A percentile compares a stretch with the other conserved stretches of the same genome.
Evolutionary conservation across 2,888 invertebrate genomes (phyloP).

Genomic region (Ectemnius cavifrons): DNA sequence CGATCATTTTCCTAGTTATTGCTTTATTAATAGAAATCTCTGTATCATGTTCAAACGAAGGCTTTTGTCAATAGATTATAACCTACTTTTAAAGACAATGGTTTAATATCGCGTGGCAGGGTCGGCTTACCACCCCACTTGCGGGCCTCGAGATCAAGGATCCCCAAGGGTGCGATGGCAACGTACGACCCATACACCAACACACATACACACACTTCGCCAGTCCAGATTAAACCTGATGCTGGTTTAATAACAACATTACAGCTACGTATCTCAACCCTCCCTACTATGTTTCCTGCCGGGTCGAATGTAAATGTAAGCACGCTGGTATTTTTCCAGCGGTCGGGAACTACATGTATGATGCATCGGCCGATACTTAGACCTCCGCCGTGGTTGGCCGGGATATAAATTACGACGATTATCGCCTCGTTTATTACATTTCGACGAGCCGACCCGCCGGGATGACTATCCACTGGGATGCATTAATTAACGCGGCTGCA

Average conservation of each 20-base stretch:
- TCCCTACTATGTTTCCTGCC: background rate
- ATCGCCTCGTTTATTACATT: constrained; percentile 5
- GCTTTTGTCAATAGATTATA: too few relatives aligned
- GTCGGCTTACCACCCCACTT: background rate
- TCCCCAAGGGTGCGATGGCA: background rate
- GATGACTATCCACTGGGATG: background rate
- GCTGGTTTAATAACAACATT: background rate
- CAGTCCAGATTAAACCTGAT: constrained; percentile 3
- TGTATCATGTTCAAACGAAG: too few relatives aligned
- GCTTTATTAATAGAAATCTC: too few relatives aligned
- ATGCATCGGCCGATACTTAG: too few relatives aligned
- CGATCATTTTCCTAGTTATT: too few relatives aligned
- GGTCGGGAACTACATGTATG: background rate
- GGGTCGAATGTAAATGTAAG: too few relatives aligned
- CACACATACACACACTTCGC: background rate
- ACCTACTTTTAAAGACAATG: too few relatives aligned
- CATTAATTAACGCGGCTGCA: background rate
- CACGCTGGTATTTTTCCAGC: background rate
- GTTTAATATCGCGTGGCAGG: too few relatives aligned
- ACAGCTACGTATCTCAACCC: background rate
- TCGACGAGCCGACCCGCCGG: background rate
- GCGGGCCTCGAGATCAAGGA: constrained; percentile 2
- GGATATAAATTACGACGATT: background rate
- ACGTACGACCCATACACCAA: background rate
- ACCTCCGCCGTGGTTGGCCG: too few relatives aligned